phyloP scores from a whole-genome alignment of 2,113 vertebrate genomes.

The Echinops telfairi region DNA sequence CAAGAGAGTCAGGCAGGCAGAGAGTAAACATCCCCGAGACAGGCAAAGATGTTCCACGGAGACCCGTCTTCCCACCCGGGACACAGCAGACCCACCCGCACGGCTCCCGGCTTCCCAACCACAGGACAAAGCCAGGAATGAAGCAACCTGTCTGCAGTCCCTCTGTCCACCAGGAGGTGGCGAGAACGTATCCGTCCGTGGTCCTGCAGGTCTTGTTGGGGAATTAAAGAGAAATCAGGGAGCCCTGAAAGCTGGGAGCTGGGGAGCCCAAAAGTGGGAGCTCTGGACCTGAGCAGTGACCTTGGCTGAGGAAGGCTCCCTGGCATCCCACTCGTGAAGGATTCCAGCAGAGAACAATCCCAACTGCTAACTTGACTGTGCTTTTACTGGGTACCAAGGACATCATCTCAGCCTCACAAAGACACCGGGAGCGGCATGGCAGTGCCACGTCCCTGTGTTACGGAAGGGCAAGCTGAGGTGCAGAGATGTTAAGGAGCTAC shows the following conservation, averaged over 20 bases:
- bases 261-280: background rate
- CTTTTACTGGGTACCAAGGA: background rate
- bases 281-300: background rate
- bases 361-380: background rate
- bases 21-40: background rate
- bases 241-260: background rate
- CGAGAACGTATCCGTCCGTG: background rate
- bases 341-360: background rate
- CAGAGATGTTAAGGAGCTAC: background rate
- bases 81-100: too few species aligned
- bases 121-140: conserved; percentile 17
- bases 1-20: background rate
- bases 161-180: conserved; percentile 47
- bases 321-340: background rate
- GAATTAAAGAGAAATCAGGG: background rate
- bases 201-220: background rate
- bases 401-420: background rate
- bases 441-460: background rate
- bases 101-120: background rate
- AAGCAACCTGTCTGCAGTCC: background rate
- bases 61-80: background rate
- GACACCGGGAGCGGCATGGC: background rate
- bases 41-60: background rate
- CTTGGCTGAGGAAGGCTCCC: background rate
- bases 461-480: background rate